phyloP scores from a whole-genome alignment of 2,797 vertebrate species.

The Pelodytes ibericus region DNA sequence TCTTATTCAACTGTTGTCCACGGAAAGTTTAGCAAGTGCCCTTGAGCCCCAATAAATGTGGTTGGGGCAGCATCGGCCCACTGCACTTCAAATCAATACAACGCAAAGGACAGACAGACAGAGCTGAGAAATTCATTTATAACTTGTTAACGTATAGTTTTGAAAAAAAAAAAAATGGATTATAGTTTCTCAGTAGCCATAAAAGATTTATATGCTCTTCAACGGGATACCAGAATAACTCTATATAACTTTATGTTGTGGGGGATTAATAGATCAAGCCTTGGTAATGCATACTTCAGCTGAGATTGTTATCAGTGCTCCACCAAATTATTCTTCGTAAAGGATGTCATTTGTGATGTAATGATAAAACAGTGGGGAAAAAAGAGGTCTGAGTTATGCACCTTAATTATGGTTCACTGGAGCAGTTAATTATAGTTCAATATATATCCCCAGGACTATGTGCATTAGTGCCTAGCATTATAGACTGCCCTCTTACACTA shows the following conservation, averaged over 20 bases:
- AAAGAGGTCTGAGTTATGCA: slow-evolving; percentile 42
- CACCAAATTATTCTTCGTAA: slow-evolving; percentile 50
- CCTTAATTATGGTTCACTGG: slow-evolving; percentile 53
- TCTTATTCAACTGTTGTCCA: too few relatives aligned
- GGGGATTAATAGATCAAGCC: not conserved
- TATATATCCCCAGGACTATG: slow-evolving; percentile 47
- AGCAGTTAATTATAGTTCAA: slow-evolving; percentile 57
- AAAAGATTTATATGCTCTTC: not conserved
- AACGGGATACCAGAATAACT: not conserved
- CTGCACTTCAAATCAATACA: too few relatives aligned
- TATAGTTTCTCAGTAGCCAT: not conserved
- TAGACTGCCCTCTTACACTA: slow-evolving; percentile 40
- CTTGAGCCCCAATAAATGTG: too few relatives aligned
- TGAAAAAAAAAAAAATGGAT: too few relatives aligned
- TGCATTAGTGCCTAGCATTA: slow-evolving; percentile 41
- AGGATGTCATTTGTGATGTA: slow-evolving; percentile 46
- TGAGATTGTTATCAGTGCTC: not conserved
- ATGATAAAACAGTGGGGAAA: slow-evolving; percentile 44
- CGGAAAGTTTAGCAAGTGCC: too few relatives aligned
- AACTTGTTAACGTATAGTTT: too few relatives aligned
- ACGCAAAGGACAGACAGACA: too few relatives aligned
- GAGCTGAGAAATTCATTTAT: too few relatives aligned
- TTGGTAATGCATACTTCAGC: not conserved
- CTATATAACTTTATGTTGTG: not conserved
- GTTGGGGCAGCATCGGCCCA: too few relatives aligned